Base-by-base conservation (phyloP, 2,113 vertebrate genomes). In the Pogonocichla stellata region DNA sequence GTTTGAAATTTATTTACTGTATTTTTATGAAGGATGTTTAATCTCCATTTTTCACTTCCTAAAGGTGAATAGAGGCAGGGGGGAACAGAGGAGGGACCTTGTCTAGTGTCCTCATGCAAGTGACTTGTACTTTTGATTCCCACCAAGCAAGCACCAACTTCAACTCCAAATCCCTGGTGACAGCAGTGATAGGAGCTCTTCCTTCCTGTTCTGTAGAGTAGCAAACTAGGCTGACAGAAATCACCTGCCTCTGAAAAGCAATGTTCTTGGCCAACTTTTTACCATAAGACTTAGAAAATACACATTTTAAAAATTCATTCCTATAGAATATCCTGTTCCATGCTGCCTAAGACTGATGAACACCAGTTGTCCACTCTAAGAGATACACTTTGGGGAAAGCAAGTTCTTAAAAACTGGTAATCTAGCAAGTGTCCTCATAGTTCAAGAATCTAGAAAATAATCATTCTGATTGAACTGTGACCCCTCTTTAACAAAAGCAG, bases 341-440 rank as follows among this genome's bases (percentile, higher is more conserved):
- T 26, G n/a, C 34, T 57, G 40, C 19, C 2, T 53, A 51, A 65
- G 6, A 53, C 25, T 57, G 26, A 78, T 26, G n/a, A 70, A 79
- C 34, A 56, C 16, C n/a, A n/a, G 6, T 4, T 56, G 31, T 43
- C 12, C 36, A 28, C 40, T 24, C 0, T 10, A 73, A 45, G 7
- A 77, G 15, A 20, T 38, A 24, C 34, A 26, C 20, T 38, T 71
- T 58, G n/a, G 14, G 9, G 72, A 90, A 70, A 72, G 10, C 12
- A 85, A 56, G 12, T 72, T 50, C 12, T 53, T 61, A 43, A 70
- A 81, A 86, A 9, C 10, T 58, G 28, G 31, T 56, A 12, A 54
- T 29, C 24, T 64, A 83, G 23, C 24, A 65, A 73, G 18, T 16
- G 54, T 10, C 4, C 17, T 74, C 42, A 54, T 15, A 34, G 15